phyloP scores from a whole-genome alignment of 2,113 vertebrate species.

The Elgaria multicarinata region DNA sequence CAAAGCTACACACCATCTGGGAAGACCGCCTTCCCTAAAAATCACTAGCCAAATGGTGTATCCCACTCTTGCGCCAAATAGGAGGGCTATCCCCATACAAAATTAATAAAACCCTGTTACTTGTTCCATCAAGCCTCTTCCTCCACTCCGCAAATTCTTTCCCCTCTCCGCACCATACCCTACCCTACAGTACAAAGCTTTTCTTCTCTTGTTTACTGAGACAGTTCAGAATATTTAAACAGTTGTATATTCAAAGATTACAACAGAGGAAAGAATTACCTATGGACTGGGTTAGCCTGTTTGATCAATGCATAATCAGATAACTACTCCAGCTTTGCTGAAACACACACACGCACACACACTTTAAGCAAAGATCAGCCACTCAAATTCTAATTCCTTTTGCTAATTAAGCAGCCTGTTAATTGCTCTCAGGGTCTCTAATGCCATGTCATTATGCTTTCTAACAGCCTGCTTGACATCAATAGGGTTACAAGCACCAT shows the following conservation, averaged over 20 bases:
- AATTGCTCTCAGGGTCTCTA: slow-evolving; percentile 91
- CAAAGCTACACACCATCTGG: neutral
- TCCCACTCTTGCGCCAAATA: neutral
- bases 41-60: neutral
- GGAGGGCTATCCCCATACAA: neutral
- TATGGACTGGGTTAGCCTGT: slow-evolving; percentile 74
- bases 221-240: slow-evolving; percentile 81
- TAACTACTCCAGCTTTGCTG: slow-evolving; percentile 77
- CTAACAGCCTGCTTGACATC: slow-evolving; percentile 85
- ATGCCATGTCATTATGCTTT: slow-evolving; percentile 88
- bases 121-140: neutral
- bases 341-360: neutral
- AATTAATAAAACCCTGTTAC: neutral
- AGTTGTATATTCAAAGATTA: slow-evolving; percentile 78
- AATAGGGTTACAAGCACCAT: slow-evolving; percentile 81
- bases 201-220: slow-evolving; percentile 68
- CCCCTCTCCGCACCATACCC: neutral
- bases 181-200: slow-evolving; percentile 57
- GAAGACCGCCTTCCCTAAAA: too few species aligned
- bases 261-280: slow-evolving; percentile 76
- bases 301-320: slow-evolving; percentile 87
- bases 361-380: slow-evolving; percentile 84
- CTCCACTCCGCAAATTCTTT: neutral
- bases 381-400: slow-evolving; percentile 88
- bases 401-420: slow-evolving; percentile 96